Evolutionary conservation across 2,113 vertebrate species (phyloP), one percentile per base, ranked within the genome.

Genomic region (Elephas maximus): DNA sequence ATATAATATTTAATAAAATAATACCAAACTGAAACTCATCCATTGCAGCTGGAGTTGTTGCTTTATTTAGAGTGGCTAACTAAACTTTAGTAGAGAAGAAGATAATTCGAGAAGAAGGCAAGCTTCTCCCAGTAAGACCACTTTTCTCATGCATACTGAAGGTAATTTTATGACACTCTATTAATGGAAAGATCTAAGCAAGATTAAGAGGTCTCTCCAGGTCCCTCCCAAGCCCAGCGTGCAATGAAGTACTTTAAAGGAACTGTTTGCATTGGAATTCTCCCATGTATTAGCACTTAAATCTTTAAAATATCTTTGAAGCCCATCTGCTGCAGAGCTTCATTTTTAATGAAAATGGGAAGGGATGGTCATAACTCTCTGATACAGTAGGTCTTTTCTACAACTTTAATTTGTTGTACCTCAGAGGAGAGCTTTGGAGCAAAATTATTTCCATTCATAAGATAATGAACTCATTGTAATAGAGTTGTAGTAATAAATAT

Each of bases 301-400:
- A 98, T 98, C 98, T 98, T 98, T 97, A 98, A 98, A 98, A 98
- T 97, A 98, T 98, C 97, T 98, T 98, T 8, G 76, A 97, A 98
- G 97, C 41, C 96, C 96, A 98, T 98, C 98, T 98, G 98, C 95
- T 97, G 23, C n/a, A 90, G 81, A 96, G 51, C 86, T 98, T 98
- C 96, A 98, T 98, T 98, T 98, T 98, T 98, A 98, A 98, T 98
- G 96, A 97, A 98, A 98, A 98, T 92, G 82, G 91, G 98, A 98
- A 96, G 65, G 97, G 94, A 79, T 88, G 97, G 37, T 91, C 94
- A 82, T 86, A 76, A 97, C 96, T 90, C 92, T 98, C 37, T 81
- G 95, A 95, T 98, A 88, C 0, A 30, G 91, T 94, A 98, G 88
- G 41, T 45, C 26, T 97, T 88, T 97, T 93, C 94, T 82, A 14